Percentiles rank a stretch among this genome's conserved stretches.
These are phyloP conservation scores for Oryzias woworae DNA, from an alignment of 2,113 vertebrate genomes.

Conservation along the genomic window DNA sequence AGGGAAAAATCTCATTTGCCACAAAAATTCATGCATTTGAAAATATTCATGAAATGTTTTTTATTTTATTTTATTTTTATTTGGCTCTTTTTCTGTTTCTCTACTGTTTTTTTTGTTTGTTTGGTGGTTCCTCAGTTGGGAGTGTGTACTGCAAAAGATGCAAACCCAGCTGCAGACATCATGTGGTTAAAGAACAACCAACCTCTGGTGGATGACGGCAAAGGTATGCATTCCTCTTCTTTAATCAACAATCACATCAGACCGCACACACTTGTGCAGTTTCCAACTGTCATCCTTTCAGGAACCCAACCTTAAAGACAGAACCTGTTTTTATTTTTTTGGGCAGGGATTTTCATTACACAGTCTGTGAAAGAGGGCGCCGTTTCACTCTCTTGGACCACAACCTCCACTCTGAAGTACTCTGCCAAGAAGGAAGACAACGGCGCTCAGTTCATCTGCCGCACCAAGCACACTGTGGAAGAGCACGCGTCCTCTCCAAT, in stretches of 20 bases:
- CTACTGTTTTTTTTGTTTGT: not conserved
- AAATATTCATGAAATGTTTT: conserved; percentile 8
- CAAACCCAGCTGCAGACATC: conserved; percentile 85
- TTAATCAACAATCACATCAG: no score
- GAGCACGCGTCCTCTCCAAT: conserved; percentile 78
- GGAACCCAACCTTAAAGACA: conserved; percentile 15
- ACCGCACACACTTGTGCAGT: no score
- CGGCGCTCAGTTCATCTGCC: conserved; percentile 82
- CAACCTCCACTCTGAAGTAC: conserved; percentile 83
- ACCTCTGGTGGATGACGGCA: conserved; percentile 73
- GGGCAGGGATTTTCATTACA: conserved; percentile 79
- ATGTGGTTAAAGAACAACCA: conserved; percentile 85
- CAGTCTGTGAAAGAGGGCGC: conserved; percentile 70
- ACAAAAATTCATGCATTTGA: conserved; percentile 43
- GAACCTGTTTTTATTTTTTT: conserved; percentile 23
- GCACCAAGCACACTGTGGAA: conserved; percentile 73
- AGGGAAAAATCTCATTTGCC: conserved; percentile 15
- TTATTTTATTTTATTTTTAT: not conserved
- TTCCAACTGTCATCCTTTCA: not conserved
- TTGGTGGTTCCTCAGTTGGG: conserved; percentile 78
- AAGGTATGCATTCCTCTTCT: conserved; percentile 71
- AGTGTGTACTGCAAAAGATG: conserved; percentile 81
- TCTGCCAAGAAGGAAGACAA: conserved; percentile 84
- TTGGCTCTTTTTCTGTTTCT: conserved; percentile 43
- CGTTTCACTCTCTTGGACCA: conserved; percentile 80